Conservation (phyloP, 2,888 invertebrate species). For the Heliconius ismenius region DNA sequence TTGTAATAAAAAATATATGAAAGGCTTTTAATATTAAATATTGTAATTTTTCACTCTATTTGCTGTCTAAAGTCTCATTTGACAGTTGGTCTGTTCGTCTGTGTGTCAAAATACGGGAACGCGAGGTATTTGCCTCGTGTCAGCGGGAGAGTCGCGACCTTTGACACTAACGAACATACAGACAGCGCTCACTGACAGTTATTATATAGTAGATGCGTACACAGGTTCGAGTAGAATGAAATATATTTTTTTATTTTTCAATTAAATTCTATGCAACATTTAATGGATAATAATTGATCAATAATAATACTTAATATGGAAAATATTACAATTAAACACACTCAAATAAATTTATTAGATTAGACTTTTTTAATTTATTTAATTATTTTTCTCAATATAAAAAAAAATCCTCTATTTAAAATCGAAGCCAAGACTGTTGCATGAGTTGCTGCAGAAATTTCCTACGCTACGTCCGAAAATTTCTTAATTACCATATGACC, state of each 20-base stretch:
- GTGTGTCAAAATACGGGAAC: constrained; percentile 37
- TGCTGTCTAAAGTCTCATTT: constrained; percentile 7
- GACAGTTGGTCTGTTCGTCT: constrained; percentile 24
- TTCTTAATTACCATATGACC: no score
- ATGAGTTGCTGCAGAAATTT: no score
- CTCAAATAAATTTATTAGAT: no score
- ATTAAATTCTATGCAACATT: no score
- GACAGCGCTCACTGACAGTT: constrained; percentile 36
- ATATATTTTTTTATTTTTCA: not conserved
- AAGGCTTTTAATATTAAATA: not conserved
- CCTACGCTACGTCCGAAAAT: no score
- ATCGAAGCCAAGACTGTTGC: no score
- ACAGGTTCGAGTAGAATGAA: not conserved
- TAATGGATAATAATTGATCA: no score
- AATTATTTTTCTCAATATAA: no score
- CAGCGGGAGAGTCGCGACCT: constrained; percentile 48
- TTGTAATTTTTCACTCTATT: constrained; percentile 13
- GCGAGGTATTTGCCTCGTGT: constrained; percentile 43
- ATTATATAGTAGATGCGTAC: not conserved
- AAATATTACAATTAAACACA: no score
- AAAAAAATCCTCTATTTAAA: no score
- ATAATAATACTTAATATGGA: no score
- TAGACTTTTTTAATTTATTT: no score
- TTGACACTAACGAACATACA: constrained; percentile 43
- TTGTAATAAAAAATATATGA: not conserved